A percentile compares a stretch with the other conserved stretches of the same genome.
phyloP scores from a whole-genome alignment of 2,888 invertebrate species.

The Matsumyia berberina region DNA sequence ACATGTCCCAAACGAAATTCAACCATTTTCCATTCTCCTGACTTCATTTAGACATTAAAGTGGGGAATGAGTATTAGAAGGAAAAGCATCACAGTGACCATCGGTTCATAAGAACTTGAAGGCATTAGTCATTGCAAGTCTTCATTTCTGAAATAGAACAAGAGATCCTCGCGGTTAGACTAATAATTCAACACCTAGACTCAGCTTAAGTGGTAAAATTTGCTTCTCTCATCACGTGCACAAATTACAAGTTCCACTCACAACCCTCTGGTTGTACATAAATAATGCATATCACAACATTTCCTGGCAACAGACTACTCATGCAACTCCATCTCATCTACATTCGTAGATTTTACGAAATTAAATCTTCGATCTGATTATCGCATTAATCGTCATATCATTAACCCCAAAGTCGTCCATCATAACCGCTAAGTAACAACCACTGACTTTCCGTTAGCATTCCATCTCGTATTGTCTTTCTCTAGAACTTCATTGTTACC shows the following conservation, averaged over 20 bases:
- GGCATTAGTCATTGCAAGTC: too few species aligned
- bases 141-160: too few species aligned
- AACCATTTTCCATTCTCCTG: too few species aligned
- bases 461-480: constrained; percentile 61
- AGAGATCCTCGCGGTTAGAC: background rate
- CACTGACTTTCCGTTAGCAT: constrained; percentile 74
- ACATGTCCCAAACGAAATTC: too few species aligned
- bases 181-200: background rate
- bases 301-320: constrained; percentile 20
- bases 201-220: constrained; percentile 16
- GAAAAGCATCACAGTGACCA: too few species aligned
- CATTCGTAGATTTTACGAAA: constrained; percentile 42
- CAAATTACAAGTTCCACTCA: constrained; percentile 31
- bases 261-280: constrained; percentile 24
- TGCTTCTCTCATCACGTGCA: constrained; percentile 10
- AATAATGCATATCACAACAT: constrained; percentile 45
- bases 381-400: constrained; percentile 71
- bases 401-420: constrained; percentile 74
- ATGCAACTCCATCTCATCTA: constrained; percentile 44
- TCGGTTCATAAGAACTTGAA: too few species aligned
- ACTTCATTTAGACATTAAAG: too few species aligned
- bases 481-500: constrained; percentile 8
- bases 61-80: too few species aligned
- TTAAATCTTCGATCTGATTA: constrained; percentile 72
- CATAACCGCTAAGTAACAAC: constrained; percentile 75